Conservation (phyloP, 2,113 vertebrate species). For the Leptocoma aspasia region DNA sequence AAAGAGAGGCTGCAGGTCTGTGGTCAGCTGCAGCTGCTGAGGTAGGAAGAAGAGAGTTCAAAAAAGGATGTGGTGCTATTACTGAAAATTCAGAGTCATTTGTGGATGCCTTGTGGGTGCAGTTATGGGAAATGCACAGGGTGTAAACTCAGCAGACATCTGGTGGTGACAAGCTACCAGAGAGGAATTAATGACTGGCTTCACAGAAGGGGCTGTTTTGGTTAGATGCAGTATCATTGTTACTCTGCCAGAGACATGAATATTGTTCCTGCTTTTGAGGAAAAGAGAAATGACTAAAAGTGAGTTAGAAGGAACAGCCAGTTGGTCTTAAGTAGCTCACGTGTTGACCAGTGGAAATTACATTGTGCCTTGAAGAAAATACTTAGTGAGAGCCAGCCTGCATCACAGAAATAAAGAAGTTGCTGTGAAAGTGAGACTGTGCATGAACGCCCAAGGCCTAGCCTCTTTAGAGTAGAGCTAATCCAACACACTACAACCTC, state of each 20-base stretch:
- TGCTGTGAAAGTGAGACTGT: neutral
- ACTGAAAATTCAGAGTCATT: constrained; percentile 9
- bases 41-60: neutral
- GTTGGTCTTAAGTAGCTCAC: neutral
- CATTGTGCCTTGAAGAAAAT: neutral
- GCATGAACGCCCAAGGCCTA: neutral
- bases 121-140: constrained; percentile 6
- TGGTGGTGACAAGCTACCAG: constrained; percentile 20
- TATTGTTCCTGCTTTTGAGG: neutral
- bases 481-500: neutral
- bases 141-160: constrained; percentile 24
- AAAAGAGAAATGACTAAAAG: constrained; percentile 5
- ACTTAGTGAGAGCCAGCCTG: neutral
- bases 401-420: neutral
- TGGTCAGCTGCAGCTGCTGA: constrained; percentile 26
- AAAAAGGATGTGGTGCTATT: neutral
- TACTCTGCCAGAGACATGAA: neutral
- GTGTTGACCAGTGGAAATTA: neutral
- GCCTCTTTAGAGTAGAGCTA: neutral
- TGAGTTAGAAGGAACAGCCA: neutral
- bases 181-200: constrained; percentile 13
- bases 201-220: constrained; percentile 15
- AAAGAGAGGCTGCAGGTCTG: neutral
- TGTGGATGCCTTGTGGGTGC: neutral
- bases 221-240: neutral